Base-by-base conservation (phyloP, 2,797 vertebrate genomes). In the Phoxinus dragarum region DNA sequence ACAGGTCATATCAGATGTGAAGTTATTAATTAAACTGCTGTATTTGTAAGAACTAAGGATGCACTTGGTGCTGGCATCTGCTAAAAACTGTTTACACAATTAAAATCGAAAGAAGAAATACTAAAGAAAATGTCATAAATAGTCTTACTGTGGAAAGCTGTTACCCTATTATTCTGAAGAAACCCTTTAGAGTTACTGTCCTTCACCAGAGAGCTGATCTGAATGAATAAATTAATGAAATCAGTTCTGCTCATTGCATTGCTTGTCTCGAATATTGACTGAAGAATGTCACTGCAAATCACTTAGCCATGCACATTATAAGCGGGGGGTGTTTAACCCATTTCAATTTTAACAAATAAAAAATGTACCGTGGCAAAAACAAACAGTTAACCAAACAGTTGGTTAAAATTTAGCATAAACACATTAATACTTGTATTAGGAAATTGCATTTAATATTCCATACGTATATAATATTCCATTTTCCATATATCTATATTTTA, bases 191-290 rank as follows among this genome's bases (percentile, higher is more conserved):
- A 21, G 80, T 74, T 40, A 47, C 10, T 47, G 54, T 74, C 56
- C 31, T 74, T 66, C n/a, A 64, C 21, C 44, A 27, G 61, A 72
- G 34, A 42, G 49, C 52, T 61, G 52, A 56, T 27, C 44, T 72
- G 7, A 82, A 83, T 54, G 34, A 66, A 84, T 19, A 54, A 52
- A 67, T 76, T 9, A 21, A 75, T 64, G 31, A 72, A 82, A 61
- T 72, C 11, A 73, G 2, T 34, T 74, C n/a, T 67, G 40, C 31
- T 36, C 23, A 14, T 54, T 72, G 23, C 10, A 66, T 75, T 66
- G 17, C 59, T 83, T 64, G 8, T 61, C 56, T 31, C 4, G 36
- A 40, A 59, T 64, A 21, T 11, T 59, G 27, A 56, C 47, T 71
- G 80, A 71, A 27, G 34, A 81, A 71, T 81, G 47, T 14, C 12